These are phyloP conservation scores for Xenotilapia longispinis DNA, from an alignment of 2,113 vertebrate genomes.

Conservation along the genomic window DNA sequence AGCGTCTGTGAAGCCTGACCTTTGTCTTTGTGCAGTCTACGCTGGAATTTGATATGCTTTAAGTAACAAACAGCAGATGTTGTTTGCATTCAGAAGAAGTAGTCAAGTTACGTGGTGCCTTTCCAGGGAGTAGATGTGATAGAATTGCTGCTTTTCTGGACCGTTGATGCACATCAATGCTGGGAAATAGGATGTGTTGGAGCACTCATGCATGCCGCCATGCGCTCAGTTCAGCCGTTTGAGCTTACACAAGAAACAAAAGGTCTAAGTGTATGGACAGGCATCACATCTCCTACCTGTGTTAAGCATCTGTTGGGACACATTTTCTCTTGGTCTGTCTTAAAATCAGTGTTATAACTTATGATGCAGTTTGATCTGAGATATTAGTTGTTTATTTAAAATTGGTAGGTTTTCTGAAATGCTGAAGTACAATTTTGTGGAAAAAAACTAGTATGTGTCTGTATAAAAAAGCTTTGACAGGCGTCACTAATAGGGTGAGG, in stretches of 20 bases:
- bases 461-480: not conserved
- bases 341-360: not conserved
- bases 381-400: not conserved
- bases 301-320: not conserved
- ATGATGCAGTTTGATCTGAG: not conserved
- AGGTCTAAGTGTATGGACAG: not conserved
- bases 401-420: not conserved
- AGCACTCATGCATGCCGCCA: not conserved
- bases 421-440: not conserved
- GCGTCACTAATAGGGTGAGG: not conserved
- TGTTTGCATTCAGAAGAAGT: not conserved
- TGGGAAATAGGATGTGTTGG: not conserved
- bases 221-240: not conserved
- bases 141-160: conserved; percentile 13
- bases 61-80: not conserved
- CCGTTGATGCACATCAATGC: not conserved
- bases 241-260: not conserved
- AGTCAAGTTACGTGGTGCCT: not conserved
- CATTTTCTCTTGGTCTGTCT: not conserved
- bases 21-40: not conserved
- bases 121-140: conserved; percentile 1
- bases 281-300: not conserved
- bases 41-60: not conserved
- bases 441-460: not conserved
- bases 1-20: not conserved